Base-by-base conservation (phyloP, 2,888 invertebrate genomes). In the Caenorhabditis becei region DNA sequence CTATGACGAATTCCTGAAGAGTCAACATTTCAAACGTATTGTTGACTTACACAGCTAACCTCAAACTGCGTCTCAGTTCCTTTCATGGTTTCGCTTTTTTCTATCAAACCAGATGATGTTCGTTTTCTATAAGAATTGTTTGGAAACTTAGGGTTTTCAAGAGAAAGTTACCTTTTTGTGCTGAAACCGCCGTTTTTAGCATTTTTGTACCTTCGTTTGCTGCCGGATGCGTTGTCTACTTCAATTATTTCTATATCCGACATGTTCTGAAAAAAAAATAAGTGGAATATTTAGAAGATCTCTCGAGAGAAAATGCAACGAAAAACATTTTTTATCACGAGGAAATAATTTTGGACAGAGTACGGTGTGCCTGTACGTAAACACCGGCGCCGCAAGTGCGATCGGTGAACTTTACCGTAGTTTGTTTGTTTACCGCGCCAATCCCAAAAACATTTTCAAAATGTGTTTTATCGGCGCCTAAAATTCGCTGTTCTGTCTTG, bases 1-100 rank as follows among this genome's bases (percentile, higher is more conserved):
- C 84, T 7, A 84, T 80, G 32, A 84, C 69, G 51, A 82, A 82
- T 53, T 67, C 70, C 69, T 80, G 23, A 66, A 63, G 32, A 53
- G 23, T 24, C 18, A 47, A 41, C 41, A 20, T 41, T 37, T 63
- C 3, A 37, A 10, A 37, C 24, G n/a, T 2, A 32, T 10, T 37
- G n/a, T 59, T 41, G 7, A 69, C 20, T 20, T 18, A 32, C 20
- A 0, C 5, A 24, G n/a, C 8, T 24, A 3, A 77, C 77, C 61
- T 74, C 80, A 49, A 80, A 77, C 16, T 74, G 78, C 11, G 80
- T 82, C 20, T 83, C 83, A 0, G 79, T 83, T 51, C 79, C 83
- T 54, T 83, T 83, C 61, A 74, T 69, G 0, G 16, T 49, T 24
- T 51, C 37, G 44, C 69, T 69, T 28, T 69, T 49, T 24, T 67